Evolutionary conservation across 2,113 vertebrate genomes (phyloP).

Genomic region (Cardinalis cardinalis): DNA sequence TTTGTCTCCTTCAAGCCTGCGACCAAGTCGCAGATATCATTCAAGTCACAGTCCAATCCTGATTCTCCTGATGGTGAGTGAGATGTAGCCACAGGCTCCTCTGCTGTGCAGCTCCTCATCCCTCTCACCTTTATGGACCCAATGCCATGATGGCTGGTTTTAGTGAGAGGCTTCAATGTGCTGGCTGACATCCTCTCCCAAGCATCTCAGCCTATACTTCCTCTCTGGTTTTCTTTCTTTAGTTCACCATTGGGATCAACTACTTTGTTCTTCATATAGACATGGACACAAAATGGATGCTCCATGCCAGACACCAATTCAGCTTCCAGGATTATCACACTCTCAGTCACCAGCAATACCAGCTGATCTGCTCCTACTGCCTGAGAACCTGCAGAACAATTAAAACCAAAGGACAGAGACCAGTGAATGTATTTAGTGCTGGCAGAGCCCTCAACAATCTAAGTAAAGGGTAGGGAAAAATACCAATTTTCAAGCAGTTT

Average conservation of each 20-base stretch:
- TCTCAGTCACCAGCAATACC: background rate
- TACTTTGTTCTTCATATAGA: background rate
- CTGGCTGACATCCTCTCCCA: background rate
- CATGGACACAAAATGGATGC: fast-evolving
- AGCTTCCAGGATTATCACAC: background rate
- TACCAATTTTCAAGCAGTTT: fast-evolving
- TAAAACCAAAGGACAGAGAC: background rate
- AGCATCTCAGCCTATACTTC: background rate
- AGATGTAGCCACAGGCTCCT: background rate
- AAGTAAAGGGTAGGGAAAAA: background rate
- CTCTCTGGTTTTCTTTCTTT: background rate
- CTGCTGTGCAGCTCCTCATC: background rate
- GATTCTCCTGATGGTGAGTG: background rate
- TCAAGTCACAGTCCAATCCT: background rate
- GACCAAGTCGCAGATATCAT: background rate
- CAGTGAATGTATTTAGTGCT: background rate
- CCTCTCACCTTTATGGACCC: fast-evolving
- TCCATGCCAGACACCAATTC: background rate
- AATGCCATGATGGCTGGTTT: fast-evolving
- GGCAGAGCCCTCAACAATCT: background rate
- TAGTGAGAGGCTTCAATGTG: background rate
- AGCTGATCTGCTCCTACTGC: background rate
- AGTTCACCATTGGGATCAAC: background rate
- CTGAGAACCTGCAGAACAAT: background rate
- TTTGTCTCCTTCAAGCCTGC: background rate